Conservation (phyloP, 2,888 invertebrate genomes). For the Aproaerema taeniolella region DNA sequence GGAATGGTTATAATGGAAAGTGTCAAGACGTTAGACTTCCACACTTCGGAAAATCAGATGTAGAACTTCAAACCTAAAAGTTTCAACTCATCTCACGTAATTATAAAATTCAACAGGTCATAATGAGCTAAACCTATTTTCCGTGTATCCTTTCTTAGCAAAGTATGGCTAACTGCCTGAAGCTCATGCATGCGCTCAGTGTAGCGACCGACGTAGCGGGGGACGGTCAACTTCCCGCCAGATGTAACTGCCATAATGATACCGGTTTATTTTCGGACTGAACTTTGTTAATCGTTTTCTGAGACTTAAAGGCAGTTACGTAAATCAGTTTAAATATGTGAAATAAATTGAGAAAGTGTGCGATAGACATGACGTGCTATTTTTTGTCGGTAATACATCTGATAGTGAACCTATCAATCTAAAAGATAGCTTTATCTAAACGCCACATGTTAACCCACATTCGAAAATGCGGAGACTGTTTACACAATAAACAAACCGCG, state of each 20-base stretch:
- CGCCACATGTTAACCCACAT: constrained; percentile 41
- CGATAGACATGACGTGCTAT: neutral
- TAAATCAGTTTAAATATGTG: constrained; percentile 9
- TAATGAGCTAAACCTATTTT: no score
- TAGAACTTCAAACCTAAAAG: no score
- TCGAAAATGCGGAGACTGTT: constrained; percentile 36
- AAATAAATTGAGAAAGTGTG: neutral
- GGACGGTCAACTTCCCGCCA: constrained; percentile 36
- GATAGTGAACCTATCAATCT: neutral
- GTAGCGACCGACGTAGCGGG: constrained; percentile 37
- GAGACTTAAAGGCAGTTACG: constrained; percentile 31
- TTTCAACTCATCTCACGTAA: no score
- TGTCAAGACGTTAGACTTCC: no score
- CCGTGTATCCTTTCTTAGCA: constrained; percentile 2
- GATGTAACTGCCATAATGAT: constrained; percentile 44
- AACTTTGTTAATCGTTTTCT: constrained; percentile 51
- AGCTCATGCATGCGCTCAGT: constrained; percentile 39
- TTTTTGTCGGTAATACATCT: neutral
- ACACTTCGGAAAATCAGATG: no score
- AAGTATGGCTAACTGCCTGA: constrained; percentile 1
- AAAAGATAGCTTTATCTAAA: constrained; percentile 18
- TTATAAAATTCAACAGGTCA: no score
- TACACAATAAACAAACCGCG: constrained; percentile 38
- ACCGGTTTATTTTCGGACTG: constrained; percentile 55
- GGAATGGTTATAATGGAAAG: no score